Base-by-base conservation (phyloP, 2,113 vertebrate species). In the Salvelinus alpinus region DNA sequence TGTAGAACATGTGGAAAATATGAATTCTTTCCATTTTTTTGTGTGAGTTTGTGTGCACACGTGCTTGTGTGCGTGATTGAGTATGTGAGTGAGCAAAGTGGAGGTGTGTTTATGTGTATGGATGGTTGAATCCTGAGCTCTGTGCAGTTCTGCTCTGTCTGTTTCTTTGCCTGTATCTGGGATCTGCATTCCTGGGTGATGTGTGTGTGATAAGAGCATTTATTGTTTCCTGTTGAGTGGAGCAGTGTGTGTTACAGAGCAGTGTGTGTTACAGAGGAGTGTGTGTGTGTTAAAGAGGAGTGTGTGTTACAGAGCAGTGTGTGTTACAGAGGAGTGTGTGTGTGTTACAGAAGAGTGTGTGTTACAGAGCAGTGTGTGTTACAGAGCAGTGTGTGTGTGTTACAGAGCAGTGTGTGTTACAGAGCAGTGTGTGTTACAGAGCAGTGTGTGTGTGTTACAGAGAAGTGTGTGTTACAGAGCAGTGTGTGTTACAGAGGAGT, bases 171-270 rank as follows among this genome's bases (percentile, higher is more conserved):
- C 82, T 62, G 64, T 85, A 82, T 85, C 85, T 85, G 18, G 25
- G 5, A 74, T 86, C 83, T 84, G 71, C 82, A 88, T 89, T 90
- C 87, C 86, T 79, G 66, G 83, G 72, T 79, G 90, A 87, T 88
- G 25, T 83, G 72, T 77, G 72, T 81, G 74, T 77, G 86, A 90
- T 88, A 85, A 80, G 25, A 82, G 25, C 38, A 11, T 78, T 79
- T 85, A 85, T 86, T 86, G 75, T 79, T 91, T 89, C 85, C 82
- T 90, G 84, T 80, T 79, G 73, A 78, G 78, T 79, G 80, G 48
- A 68, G 31, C 12, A 27, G 16, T 5, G 16, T 29, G 29, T 4
- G 29, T 34, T 34, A 34, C 31, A 34, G 31, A 34, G 6, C n/a
- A n/a, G n/a, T 5, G 16, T 20, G 27, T 34, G 34, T 34, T 34